Evolutionary conservation across 2,888 invertebrate species (phyloP).

Genomic region (Netelia inedita): DNA sequence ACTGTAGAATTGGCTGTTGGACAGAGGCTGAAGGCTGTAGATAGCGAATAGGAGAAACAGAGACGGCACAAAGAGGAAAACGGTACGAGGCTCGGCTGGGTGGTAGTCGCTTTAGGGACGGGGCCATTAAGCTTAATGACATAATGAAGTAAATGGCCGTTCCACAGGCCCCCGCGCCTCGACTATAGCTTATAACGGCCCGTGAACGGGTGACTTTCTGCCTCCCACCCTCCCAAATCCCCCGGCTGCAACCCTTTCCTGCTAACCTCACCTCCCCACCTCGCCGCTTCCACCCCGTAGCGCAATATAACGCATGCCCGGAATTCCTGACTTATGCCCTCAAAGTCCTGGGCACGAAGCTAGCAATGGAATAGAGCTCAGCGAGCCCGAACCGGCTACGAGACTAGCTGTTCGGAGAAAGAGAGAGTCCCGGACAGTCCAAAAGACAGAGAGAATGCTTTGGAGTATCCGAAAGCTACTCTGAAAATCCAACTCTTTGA

Average conservation of each 20-base stretch:
- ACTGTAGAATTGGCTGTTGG: slow-evolving; percentile 67
- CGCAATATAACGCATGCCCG: slow-evolving; percentile 85
- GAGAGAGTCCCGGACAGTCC: not conserved
- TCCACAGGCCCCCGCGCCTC: slow-evolving; percentile 81
- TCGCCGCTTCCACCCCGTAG: slow-evolving; percentile 70
- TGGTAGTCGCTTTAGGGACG: slow-evolving; percentile 81
- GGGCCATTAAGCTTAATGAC: slow-evolving; percentile 85
- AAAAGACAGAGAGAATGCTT: slow-evolving; percentile 11
- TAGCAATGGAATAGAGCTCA: slow-evolving; percentile 16
- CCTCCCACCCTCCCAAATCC: slow-evolving; percentile 26
- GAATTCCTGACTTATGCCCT: slow-evolving; percentile 84
- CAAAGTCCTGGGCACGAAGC: slow-evolving; percentile 75
- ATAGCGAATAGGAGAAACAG: slow-evolving; percentile 69
- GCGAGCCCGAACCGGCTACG: not conserved
- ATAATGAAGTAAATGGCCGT: slow-evolving; percentile 85
- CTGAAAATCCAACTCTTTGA: slow-evolving; percentile 11
- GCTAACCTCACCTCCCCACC: slow-evolving; percentile 27
- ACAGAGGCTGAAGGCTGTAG: slow-evolving; percentile 37
- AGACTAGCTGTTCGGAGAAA: slow-evolving; percentile 38
- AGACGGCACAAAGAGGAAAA: slow-evolving; percentile 47
- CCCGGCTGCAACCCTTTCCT: slow-evolving; percentile 68
- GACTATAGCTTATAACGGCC: slow-evolving; percentile 84
- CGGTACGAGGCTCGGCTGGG: slow-evolving; percentile 21
- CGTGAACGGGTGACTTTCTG: slow-evolving; percentile 62
- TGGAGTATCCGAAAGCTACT: slow-evolving; percentile 35